Evolutionary conservation across 2,113 vertebrate genomes (phyloP), one percentile per base, ranked within the genome.

Genomic region (Dromiciops gliroides): DNA sequence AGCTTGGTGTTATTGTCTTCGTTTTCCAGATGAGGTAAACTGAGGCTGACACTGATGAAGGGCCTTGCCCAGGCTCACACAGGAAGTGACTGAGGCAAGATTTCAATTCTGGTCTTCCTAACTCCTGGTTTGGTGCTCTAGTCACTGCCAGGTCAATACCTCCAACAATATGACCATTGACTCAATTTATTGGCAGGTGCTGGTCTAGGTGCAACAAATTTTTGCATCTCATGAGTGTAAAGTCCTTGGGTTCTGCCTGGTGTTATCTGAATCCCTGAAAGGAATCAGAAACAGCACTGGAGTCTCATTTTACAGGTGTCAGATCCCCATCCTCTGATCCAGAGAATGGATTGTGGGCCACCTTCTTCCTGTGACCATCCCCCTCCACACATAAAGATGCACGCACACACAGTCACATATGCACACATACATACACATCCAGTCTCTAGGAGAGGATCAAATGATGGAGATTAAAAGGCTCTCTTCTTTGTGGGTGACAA

Each of bases 381-480:
- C 1, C 8, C 6, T 0, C 31, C 75, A 90, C 7, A 37, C 23
- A 83, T 12, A 51, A 1, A 48, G 10, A 12, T 0, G 48, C 51
- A 67, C 16, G 3, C 14, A 44, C 12, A 12, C 3, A 52, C 16
- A 48, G 25, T 3, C 48, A 53, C 47, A 26, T 24, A 51, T 26
- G 9, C 14, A 51, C 5, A 83, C 2, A 48, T 2, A 89, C 1
- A 51, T 2, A 51, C 1, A 25, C 44, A 97, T 48, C n/a, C 48
- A 96, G 24, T 93, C 44, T 31, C 10, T 90, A 51, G 90, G 94
- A 92, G 90, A 89, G 60, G 37, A 94, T 67, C 5, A n/a, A 91
- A 51, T 92, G 60, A 92, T 95, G 83, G 44, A 95, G 49, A 91
- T 92, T 50, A 93, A 95, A 90, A 83, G n/a, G 56, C 53, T 6